Percentiles rank a stretch among this genome's conserved stretches.
Conservation (phyloP, 2,888 invertebrate genomes). For the Pseudococcus viburni region DNA sequence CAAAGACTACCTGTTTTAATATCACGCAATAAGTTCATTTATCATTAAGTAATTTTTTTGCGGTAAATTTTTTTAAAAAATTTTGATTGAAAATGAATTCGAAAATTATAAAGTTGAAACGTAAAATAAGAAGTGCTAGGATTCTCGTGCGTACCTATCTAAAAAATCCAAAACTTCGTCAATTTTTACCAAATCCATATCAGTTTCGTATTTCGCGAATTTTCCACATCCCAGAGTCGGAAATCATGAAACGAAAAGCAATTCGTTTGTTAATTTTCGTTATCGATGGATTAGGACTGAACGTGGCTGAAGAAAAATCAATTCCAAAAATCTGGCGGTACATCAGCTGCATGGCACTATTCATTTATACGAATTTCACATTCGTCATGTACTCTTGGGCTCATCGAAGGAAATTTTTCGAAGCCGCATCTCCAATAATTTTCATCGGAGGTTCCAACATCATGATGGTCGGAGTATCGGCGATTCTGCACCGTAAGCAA, state of each 20-base stretch:
- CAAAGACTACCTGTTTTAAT: too few relatives aligned
- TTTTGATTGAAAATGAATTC: too few relatives aligned
- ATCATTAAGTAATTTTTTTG: too few relatives aligned
- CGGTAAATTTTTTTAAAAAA: too few relatives aligned
- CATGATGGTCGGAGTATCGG: slow-evolving; percentile 32
- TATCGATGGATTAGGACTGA: not conserved
- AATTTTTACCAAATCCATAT: too few relatives aligned
- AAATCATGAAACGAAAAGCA: not conserved
- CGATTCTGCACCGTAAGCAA: not conserved
- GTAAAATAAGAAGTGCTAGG: too few relatives aligned
- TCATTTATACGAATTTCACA: not conserved
- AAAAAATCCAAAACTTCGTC: too few relatives aligned
- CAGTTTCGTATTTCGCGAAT: not conserved
- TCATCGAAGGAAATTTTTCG: not conserved
- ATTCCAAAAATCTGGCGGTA: not conserved
- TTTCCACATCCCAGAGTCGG: not conserved
- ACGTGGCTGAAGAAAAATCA: not conserved
- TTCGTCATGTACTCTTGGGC: not conserved
- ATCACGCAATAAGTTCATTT: too few relatives aligned
- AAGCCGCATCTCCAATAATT: not conserved
- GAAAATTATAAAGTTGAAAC: too few relatives aligned
- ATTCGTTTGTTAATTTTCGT: not conserved
- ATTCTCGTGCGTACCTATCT: too few relatives aligned
- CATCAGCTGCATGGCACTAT: not conserved
- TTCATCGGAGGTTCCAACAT: not conserved